These are phyloP conservation scores for Parapristionchus giblindavisi DNA, from an alignment of 2,888 invertebrate genomes.

Conservation along the genomic window DNA sequence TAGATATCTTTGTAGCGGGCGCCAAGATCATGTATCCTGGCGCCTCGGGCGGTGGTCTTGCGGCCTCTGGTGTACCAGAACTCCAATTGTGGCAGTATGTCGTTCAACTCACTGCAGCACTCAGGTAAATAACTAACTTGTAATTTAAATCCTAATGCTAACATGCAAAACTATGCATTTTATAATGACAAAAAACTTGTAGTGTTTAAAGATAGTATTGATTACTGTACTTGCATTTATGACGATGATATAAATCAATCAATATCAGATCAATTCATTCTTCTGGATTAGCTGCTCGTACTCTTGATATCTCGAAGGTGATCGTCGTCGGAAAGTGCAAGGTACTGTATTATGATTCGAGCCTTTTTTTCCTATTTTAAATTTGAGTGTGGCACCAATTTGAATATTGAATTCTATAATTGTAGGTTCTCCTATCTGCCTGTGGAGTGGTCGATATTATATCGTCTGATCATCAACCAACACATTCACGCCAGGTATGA, in stretches of 20 bases:
- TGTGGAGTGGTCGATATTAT: conserved; percentile 50
- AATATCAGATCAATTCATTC: conserved; percentile 84
- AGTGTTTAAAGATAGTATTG: too few relatives aligned
- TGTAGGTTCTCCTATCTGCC: conserved; percentile 46
- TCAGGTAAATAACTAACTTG: too few relatives aligned
- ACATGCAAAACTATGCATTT: too few relatives aligned
- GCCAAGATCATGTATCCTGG: conserved; percentile 20
- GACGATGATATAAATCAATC: neutral
- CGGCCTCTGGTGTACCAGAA: conserved; percentile 79
- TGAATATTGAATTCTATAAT: too few relatives aligned
- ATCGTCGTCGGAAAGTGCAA: conserved; percentile 69
- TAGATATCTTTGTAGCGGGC: conserved; percentile 26
- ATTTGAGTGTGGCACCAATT: too few relatives aligned
- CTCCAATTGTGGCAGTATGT: conserved; percentile 92
- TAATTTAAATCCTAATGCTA: too few relatives aligned
- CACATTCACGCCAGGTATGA: conserved; percentile 47
- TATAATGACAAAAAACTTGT: too few relatives aligned
- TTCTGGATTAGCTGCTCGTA: conserved; percentile 81
- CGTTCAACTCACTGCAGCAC: conserved; percentile 91
- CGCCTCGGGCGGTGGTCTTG: neutral
- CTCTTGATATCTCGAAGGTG: conserved; percentile 90
- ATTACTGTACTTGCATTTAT: neutral
- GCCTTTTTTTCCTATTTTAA: too few relatives aligned
- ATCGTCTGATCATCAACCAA: conserved; percentile 42
- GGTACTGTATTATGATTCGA: conserved; percentile 40